Evolutionary conservation across 2,797 vertebrate species (phyloP).

Genomic region (Cuculus canorus): DNA sequence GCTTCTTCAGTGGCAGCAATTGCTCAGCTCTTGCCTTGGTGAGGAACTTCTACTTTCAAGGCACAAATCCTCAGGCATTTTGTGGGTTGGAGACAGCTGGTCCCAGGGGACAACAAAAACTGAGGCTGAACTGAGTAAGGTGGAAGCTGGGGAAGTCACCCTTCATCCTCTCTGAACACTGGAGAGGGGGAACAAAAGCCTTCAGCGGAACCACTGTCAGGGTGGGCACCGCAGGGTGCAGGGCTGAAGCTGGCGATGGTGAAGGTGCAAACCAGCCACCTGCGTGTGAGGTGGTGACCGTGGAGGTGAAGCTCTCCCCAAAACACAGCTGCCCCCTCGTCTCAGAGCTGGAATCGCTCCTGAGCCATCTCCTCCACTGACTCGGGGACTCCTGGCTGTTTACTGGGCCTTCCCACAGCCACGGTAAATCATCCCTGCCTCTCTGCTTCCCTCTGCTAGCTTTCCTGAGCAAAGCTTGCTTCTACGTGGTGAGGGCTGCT

Average conservation of each 20-base stretch:
- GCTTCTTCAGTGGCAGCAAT: not conserved
- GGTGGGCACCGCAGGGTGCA: not conserved
- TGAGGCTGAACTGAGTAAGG: not conserved
- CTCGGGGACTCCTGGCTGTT: not conserved
- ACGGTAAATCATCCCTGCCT: not conserved
- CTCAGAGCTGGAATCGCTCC: not conserved
- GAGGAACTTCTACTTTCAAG: not conserved
- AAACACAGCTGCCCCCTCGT: not conserved
- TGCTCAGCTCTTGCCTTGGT: not conserved
- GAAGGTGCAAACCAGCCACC: not conserved
- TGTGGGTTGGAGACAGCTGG: not conserved
- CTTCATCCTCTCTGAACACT: not conserved
- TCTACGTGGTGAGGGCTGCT: slow-evolving; percentile 53
- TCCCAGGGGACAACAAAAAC: accelerated
- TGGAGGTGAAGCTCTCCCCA: accelerated
- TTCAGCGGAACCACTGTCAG: not conserved
- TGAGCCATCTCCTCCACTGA: accelerated
- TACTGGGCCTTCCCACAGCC: not conserved
- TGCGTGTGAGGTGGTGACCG: accelerated
- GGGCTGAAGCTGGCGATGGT: not conserved
- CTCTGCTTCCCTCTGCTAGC: not conserved
- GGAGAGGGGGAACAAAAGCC: not conserved
- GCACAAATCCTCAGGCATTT: not conserved
- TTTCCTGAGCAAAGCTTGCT: not conserved
- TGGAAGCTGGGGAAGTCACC: not conserved